Evolutionary conservation across 2,113 vertebrate species (phyloP).

Genomic region (crab-eating macaque (Macaca fascicularis)): DNA sequence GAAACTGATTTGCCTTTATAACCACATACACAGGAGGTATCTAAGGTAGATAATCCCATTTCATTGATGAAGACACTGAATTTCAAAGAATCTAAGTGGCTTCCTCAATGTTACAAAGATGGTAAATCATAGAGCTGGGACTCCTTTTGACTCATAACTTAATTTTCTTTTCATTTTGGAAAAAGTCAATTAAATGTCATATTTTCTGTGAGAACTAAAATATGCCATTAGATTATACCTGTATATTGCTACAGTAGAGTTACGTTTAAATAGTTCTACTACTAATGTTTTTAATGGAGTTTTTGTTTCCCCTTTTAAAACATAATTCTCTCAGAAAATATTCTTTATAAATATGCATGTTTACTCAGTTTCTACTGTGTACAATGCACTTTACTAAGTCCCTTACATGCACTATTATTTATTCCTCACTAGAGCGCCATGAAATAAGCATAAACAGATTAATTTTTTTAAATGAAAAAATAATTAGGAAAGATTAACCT

Average conservation of each 20-base stretch:
- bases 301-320: neutral
- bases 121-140: neutral
- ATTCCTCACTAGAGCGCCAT: neutral
- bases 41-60: neutral
- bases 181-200: neutral
- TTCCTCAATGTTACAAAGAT: neutral
- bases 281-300: neutral
- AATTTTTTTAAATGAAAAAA: neutral
- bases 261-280: neutral
- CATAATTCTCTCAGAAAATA: neutral
- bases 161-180: slow-evolving; percentile 43
- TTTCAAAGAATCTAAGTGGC: neutral
- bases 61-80: neutral
- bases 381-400: neutral
- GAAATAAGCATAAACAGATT: neutral
- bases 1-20: slow-evolving; percentile 1
- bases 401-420: neutral
- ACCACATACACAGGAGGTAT: neutral
- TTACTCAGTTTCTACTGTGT: neutral
- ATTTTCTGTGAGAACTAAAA: slow-evolving; percentile 48
- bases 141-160: slow-evolving; percentile 3
- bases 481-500: neutral
- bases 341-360: neutral
- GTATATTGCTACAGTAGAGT: neutral
- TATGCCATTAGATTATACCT: neutral